phyloP scores from a whole-genome alignment of 2,797 vertebrate species.

The Artibeus lituratus region DNA sequence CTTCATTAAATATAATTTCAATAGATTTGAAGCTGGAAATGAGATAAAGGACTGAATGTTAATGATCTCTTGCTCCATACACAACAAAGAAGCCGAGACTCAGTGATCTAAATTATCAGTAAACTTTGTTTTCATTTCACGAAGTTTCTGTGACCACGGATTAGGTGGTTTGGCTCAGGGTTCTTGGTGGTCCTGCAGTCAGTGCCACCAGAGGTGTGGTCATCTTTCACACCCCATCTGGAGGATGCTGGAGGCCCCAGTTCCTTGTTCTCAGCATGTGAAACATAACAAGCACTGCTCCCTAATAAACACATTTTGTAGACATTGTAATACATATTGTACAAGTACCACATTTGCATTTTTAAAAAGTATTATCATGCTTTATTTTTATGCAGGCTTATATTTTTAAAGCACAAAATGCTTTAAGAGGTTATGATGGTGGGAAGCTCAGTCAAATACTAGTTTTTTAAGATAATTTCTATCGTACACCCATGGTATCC shows the following conservation, averaged over 20 bases:
- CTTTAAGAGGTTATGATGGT: neutral
- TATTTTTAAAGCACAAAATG: constrained; percentile 46
- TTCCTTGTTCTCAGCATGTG: neutral
- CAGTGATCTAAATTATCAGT: neutral
- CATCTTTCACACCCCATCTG: rapidly evolving
- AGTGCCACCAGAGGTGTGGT: neutral
- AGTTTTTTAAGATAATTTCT: constrained; percentile 16
- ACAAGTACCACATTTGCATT: neutral
- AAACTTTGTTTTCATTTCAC: neutral
- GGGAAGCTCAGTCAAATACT: neutral
- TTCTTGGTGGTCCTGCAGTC: neutral
- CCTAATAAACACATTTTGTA: neutral
- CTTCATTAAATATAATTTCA: neutral
- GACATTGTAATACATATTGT: neutral
- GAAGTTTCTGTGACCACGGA: neutral
- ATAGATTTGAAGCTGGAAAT: neutral
- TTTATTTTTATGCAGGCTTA: constrained; percentile 30
- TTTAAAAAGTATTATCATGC: neutral
- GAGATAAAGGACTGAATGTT: neutral
- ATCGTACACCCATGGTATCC: neutral
- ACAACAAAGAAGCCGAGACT: neutral
- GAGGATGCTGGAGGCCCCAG: neutral
- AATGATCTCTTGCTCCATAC: neutral
- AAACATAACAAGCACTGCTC: neutral
- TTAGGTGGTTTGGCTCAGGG: neutral